Base-by-base conservation (phyloP, 2,797 vertebrate genomes). In the Tamandua tetradactyla region DNA sequence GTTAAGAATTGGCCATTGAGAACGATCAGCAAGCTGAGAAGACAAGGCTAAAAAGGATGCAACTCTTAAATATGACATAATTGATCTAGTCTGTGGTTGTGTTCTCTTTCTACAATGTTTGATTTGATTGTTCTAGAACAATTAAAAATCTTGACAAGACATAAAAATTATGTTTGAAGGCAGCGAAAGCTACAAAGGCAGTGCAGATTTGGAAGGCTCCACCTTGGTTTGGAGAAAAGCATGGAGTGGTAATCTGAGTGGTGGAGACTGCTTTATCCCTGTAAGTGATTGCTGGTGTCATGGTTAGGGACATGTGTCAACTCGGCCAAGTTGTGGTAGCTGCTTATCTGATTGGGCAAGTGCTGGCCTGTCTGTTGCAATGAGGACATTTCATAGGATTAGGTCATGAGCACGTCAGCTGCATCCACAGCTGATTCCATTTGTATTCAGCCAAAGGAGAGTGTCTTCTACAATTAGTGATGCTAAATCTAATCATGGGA, bases 201-300 rank as follows among this genome's bases (percentile, higher is more conserved):
- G 3, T 4, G 12, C 13, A 69, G 30, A 44, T 20, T 44, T 12
- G 7, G 12, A 12, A 2, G 0, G 1, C 14, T 72, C 2, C 10
- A n/a, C 74, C 40, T 57, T 55, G 17, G 30, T 23, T 11, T 20
- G 0, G 15, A 69, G 22, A 13, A 55, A 64, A 76, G 4, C 30
- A 3, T n/a, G 18, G 25, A 40, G 4, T 37, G 35, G 4, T 3
- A 3, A 59, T 20, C 14, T 83, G 27, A 15, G 20, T n/a, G 6
- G 42, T 32, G 62, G 83, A 17, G 32, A 5, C 6, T 5, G n/a
- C 14, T 37, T 42, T 80, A 30, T 27, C 18, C 35, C 68, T 32
- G 52, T 15, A 62, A 20, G 32, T 66, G 13, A 52, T 66, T 79
- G 14, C 25, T 35, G 13, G n/a, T n/a, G n/a, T n/a, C n/a, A n/a